Evolutionary conservation across 2,797 vertebrate genomes (phyloP), one percentile per base, ranked within the genome.

Genomic region (Siniperca obscura): DNA sequence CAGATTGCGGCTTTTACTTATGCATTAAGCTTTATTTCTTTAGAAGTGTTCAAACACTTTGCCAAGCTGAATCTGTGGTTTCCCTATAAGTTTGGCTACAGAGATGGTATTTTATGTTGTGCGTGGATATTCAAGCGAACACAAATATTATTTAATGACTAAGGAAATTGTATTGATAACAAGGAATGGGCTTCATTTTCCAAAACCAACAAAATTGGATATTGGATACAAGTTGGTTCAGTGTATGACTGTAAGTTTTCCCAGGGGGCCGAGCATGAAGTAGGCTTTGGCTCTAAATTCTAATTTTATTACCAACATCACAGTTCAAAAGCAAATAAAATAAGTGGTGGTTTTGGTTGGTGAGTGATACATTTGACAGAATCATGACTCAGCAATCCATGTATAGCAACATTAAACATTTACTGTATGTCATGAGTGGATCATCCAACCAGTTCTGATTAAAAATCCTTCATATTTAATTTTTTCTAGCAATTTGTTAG

Each of bases 81-180:
- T 77, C 27, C 10, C 8, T 30, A 14, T 61, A 65, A 52, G 72
- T 80, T 8, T 72, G 34, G 19, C 44, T 50, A 53, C 46, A 87
- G 53, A 68, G 25, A 52, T 66, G 12, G 34, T 62, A 64, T 40
- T 76, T 78, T 34, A 65, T 75, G 42, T 77, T 46, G 56, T 80
- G 40, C 7, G 4, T 36, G 22, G 38, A 70, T 56, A 78, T 74
- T 84, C 6, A 69, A 78, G 66, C 60, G 62, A 76, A 75, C 19
- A 55, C 67, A 83, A 77, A 44, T 73, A 74, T 68, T 53, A 73
- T 77, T 74, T 73, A 36, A 84, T 68, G 64, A 67, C n/a, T 81
- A n/a, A 48, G 11, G 59, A 81, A 84, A 55, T 59, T 46, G 7
- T 75, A 17, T 71, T 60, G 6, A 80, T 72, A 64, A 48, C 3